These are phyloP conservation scores for Sericinus montela DNA, from an alignment of 2,888 invertebrate species.

Conservation along the genomic window DNA sequence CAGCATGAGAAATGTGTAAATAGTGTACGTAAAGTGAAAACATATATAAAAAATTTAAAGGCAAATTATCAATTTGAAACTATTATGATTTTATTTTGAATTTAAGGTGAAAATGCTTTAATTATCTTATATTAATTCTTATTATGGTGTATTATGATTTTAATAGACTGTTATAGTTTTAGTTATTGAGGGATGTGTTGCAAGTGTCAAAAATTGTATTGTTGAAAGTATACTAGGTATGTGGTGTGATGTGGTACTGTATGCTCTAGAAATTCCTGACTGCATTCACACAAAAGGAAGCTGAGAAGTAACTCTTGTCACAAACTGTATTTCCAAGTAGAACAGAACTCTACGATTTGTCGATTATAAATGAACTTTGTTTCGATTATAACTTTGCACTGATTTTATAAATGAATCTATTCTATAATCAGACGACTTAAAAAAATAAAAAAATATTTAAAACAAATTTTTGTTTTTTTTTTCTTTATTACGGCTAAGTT, in stretches of 20 bases:
- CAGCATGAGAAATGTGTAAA: slow-evolving; percentile 64
- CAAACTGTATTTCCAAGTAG: slow-evolving; percentile 46
- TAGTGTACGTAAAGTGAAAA: slow-evolving; percentile 55
- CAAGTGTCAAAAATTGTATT: slow-evolving; percentile 46
- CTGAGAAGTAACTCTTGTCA: slow-evolving; percentile 40
- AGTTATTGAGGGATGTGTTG: slow-evolving; percentile 59
- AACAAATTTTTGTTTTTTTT: slow-evolving; percentile 25
- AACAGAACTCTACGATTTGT: slow-evolving; percentile 45
- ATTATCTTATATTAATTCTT: slow-evolving; percentile 74
- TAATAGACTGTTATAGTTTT: slow-evolving; percentile 79
- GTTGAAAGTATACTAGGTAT: slow-evolving; percentile 25
- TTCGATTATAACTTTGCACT: slow-evolving; percentile 63
- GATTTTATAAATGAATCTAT: slow-evolving; percentile 57
- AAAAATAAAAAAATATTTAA: slow-evolving; percentile 57
- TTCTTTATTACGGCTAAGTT: slow-evolving; percentile 21
- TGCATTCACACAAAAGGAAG: slow-evolving; percentile 21
- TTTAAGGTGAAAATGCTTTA: slow-evolving; percentile 78
- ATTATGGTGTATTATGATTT: slow-evolving; percentile 76
- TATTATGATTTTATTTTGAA: slow-evolving; percentile 74
- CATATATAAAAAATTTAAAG: slow-evolving; percentile 51
- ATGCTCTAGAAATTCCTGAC: slow-evolving; percentile 10
- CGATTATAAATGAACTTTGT: slow-evolving; percentile 44
- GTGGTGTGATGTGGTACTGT: slow-evolving; percentile 21
- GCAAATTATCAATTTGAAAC: slow-evolving; percentile 61
- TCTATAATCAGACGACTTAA: slow-evolving; percentile 51